A percentile compares a stretch with the other conserved stretches of the same genome.
Evolutionary conservation across 2,888 invertebrate genomes (phyloP).

Genomic region (Acanthosepion pharaonis): DNA sequence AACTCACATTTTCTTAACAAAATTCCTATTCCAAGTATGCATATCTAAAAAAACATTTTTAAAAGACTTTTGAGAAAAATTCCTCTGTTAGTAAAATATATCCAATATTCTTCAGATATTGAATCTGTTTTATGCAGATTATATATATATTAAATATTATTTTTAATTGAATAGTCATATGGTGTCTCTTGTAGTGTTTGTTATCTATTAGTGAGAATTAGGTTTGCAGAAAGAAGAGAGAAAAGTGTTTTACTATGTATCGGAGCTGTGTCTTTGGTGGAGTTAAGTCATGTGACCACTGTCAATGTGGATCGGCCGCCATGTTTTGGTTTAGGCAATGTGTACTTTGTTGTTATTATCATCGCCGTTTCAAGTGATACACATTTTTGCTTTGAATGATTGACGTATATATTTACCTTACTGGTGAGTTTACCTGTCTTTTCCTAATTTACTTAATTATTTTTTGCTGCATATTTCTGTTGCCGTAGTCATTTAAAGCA

Average conservation of each 20-base stretch:
- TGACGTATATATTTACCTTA: neutral
- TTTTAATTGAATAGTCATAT: neutral
- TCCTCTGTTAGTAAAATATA: too few species aligned
- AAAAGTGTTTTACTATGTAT: neutral
- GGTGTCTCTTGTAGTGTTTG: too few species aligned
- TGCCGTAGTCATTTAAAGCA: neutral
- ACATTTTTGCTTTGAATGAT: conserved; percentile 18
- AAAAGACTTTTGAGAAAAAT: too few species aligned
- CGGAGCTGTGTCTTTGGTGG: neutral
- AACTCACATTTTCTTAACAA: too few species aligned
- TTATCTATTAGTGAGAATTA: neutral
- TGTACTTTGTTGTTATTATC: conserved; percentile 21
- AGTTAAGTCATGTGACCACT: conserved; percentile 1
- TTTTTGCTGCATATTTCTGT: neutral
- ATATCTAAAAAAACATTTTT: too few species aligned
- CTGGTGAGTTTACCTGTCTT: neutral
- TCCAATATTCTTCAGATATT: too few species aligned
- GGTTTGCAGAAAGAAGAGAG: neutral
- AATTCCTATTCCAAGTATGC: too few species aligned
- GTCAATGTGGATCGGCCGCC: conserved; percentile 22
- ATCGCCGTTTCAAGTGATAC: conserved; percentile 21
- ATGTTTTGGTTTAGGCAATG: conserved; percentile 13
- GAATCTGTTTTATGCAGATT: too few species aligned
- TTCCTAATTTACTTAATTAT: neutral
- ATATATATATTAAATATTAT: neutral